These are phyloP conservation scores for Troides helena DNA, from an alignment of 2,888 invertebrate genomes.

Conservation along the genomic window DNA sequence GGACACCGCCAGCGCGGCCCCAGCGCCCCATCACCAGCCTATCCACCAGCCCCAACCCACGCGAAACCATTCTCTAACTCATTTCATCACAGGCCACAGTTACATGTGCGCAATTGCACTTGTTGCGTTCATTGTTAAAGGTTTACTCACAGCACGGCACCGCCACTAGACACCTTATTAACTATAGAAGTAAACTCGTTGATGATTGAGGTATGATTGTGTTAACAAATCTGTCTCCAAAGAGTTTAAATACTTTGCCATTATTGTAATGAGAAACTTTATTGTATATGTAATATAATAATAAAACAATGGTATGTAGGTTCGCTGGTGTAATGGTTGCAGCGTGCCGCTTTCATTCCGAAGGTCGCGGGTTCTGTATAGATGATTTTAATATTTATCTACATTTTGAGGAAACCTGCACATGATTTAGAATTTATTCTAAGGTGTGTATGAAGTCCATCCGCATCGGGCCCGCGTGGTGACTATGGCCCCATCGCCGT, in stretches of 20 bases:
- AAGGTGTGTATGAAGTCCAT: too few species aligned
- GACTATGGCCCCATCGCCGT: too few species aligned
- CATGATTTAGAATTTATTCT: too few species aligned
- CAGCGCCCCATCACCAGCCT: conserved; percentile 37
- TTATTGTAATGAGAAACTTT: conserved; percentile 4
- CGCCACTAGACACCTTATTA: conserved; percentile 72
- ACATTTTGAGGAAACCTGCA: too few species aligned
- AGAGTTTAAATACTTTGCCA: conserved; percentile 3
- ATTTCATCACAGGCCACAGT: conserved; percentile 23
- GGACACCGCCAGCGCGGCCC: conserved; percentile 44
- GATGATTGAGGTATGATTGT: conserved; percentile 51
- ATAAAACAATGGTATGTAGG: neutral
- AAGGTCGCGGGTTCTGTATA: too few species aligned
- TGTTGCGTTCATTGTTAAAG: conserved; percentile 11
- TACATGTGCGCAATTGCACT: neutral
- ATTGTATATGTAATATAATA: neutral
- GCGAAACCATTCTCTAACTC: conserved; percentile 18
- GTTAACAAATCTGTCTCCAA: conserved; percentile 15
- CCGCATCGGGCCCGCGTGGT: too few species aligned
- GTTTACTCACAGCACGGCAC: conserved; percentile 35
- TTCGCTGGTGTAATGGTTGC: too few species aligned
- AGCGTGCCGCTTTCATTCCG: too few species aligned
- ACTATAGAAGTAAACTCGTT: conserved; percentile 63
- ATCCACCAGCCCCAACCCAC: conserved; percentile 26
- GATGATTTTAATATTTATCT: too few species aligned